These are phyloP conservation scores for Brachionus paranguensis DNA, from an alignment of 1,140 invertebrate species.

Conservation along the genomic window DNA sequence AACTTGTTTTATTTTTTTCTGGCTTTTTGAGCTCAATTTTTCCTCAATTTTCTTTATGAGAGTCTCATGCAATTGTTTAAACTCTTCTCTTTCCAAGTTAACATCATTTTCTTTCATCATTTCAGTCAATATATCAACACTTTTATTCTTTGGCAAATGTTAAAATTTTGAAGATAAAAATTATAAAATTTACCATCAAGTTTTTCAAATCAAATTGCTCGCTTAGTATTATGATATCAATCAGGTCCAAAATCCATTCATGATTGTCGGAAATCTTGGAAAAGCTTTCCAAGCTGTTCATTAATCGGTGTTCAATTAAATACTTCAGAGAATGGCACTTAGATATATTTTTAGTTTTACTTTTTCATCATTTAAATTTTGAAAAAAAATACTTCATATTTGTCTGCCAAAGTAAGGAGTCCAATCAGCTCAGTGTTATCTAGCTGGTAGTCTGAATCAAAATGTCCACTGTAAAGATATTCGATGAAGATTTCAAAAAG, in stretches of 20 bases:
- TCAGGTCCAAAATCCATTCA: background rate
- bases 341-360: background rate
- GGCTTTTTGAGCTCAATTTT: background rate
- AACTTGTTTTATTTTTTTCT: background rate
- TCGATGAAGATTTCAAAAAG: constrained; percentile 17
- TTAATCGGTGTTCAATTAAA: background rate
- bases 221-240: background rate
- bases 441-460: background rate
- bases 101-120: background rate
- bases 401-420: constrained; percentile 8
- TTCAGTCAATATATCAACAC: background rate
- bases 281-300: background rate
- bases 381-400: constrained; percentile 24
- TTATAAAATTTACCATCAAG: background rate
- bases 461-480: background rate
- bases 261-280: background rate
- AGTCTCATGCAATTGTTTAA: background rate
- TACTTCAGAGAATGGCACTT: constrained; percentile 10
- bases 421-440: background rate
- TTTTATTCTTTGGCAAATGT: background rate
- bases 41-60: background rate
- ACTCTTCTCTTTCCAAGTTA: background rate
- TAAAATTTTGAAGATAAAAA: background rate
- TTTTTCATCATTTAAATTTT: background rate
- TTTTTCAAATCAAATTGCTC: background rate